Conservation (phyloP, 2,888 invertebrate species). For the Macaria notata region DNA sequence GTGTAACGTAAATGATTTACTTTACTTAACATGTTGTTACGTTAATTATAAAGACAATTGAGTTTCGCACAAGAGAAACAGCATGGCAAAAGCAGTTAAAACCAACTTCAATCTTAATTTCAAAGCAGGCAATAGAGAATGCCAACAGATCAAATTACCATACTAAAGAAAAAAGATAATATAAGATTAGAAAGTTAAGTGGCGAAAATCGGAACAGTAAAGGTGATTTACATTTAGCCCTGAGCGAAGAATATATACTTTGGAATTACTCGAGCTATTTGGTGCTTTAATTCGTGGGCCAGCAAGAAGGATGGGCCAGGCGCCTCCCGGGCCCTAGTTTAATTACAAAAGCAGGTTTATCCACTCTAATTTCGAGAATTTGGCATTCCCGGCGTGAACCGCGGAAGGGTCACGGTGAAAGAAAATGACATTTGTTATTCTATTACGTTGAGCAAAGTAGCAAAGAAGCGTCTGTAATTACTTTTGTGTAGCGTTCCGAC, state of each 20-base stretch:
- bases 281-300: constrained; percentile 80
- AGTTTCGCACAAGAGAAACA: too few species aligned
- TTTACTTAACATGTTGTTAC: too few species aligned
- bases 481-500: constrained; percentile 46
- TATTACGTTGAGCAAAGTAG: constrained; percentile 75
- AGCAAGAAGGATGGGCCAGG: constrained; percentile 77
- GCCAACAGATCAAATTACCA: constrained; percentile 47
- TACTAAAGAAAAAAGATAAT: constrained; percentile 54
- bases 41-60: too few species aligned
- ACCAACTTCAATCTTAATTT: constrained; percentile 15
- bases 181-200: constrained; percentile 62
- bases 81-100: not conserved
- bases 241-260: constrained; percentile 78
- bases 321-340: constrained; percentile 63
- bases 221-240: constrained; percentile 78
- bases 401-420: constrained; percentile 79
- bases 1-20: too few species aligned
- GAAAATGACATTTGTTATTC: constrained; percentile 82
- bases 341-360: constrained; percentile 80
- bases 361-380: constrained; percentile 80
- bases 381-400: constrained; percentile 79
- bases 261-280: constrained; percentile 79
- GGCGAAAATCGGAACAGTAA: constrained; percentile 73
- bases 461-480: constrained; percentile 69
- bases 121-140: constrained; percentile 22